Percentiles rank a stretch among this genome's conserved stretches.
phyloP scores from a whole-genome alignment of 1,140 invertebrate species.

The Eriocheir sinensis region DNA sequence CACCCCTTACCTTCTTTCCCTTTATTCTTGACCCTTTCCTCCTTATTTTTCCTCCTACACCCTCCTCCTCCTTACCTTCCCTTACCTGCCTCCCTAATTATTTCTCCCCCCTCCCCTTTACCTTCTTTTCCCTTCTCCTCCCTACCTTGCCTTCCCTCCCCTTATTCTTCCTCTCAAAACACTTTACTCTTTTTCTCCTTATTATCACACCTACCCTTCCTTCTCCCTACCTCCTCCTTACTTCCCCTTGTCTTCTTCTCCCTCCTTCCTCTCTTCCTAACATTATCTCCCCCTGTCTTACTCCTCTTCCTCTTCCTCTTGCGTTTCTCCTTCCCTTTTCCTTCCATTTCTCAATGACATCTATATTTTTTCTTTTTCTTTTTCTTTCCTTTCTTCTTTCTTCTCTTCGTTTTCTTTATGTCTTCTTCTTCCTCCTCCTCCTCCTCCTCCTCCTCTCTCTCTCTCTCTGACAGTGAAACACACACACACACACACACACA shows the following conservation, averaged over 20 bases:
- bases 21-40: no score
- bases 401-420: no score
- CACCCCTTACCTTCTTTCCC: no score
- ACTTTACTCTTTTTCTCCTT: background rate
- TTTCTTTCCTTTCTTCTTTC: background rate
- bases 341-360: background rate
- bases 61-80: no score
- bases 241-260: background rate
- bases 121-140: no score
- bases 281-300: no score
- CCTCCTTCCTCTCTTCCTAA: slow-evolving; percentile 2
- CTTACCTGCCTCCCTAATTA: no score
- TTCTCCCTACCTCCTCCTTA: background rate
- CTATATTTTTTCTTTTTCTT: no score
- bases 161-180: no score
- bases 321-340: background rate
- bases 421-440: background rate
- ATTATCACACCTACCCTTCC: background rate
- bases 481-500: background rate
- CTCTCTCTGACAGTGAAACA: background rate
- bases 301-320: background rate
- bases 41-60: no score
- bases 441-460: background rate
- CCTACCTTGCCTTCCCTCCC: background rate
- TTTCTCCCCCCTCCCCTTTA: no score